Percentiles rank a stretch among this genome's conserved stretches.
These are phyloP conservation scores for Triplophysa tibetana DNA, from an alignment of 2,113 vertebrate genomes.

Conservation along the genomic window DNA sequence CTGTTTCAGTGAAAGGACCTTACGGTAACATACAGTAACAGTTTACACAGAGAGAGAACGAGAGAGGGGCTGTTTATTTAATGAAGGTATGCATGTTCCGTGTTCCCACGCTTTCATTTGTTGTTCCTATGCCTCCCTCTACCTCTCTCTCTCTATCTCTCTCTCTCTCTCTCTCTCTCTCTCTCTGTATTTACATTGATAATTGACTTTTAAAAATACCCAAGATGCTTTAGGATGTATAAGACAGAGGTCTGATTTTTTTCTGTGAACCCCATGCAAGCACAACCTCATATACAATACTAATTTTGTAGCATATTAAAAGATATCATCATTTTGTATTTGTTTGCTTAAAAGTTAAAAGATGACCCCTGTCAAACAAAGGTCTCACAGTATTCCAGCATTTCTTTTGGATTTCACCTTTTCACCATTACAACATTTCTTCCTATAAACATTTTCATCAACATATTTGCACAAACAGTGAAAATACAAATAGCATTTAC, in stretches of 20 bases:
- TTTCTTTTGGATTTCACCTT: not conserved
- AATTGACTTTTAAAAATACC: conserved; percentile 9
- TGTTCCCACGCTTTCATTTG: conserved; percentile 24
- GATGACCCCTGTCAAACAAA: not conserved
- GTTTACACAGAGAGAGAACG: not conserved
- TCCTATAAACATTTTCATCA: too few species aligned
- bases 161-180: not conserved
- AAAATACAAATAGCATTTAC: too few species aligned
- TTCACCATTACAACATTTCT: too few species aligned
- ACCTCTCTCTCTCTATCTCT: not conserved
- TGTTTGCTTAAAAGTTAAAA: not conserved
- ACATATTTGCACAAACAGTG: too few species aligned
- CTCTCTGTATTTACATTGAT: conserved; percentile 15
- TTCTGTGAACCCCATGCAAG: not conserved
- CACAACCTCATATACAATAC: not conserved
- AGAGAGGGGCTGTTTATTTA: conserved; percentile 23
- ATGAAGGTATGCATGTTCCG: not conserved
- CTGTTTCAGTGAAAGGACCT: conserved; percentile 4
- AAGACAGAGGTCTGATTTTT: conserved; percentile 7
- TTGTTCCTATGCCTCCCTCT: conserved; percentile 7
- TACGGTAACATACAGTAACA: not conserved
- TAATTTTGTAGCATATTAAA: not conserved
- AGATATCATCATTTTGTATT: not conserved
- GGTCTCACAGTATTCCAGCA: not conserved
- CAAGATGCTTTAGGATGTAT: not conserved